Evolutionary conservation across 2,888 invertebrate species (phyloP).

Genomic region (Papilio demoleus): DNA sequence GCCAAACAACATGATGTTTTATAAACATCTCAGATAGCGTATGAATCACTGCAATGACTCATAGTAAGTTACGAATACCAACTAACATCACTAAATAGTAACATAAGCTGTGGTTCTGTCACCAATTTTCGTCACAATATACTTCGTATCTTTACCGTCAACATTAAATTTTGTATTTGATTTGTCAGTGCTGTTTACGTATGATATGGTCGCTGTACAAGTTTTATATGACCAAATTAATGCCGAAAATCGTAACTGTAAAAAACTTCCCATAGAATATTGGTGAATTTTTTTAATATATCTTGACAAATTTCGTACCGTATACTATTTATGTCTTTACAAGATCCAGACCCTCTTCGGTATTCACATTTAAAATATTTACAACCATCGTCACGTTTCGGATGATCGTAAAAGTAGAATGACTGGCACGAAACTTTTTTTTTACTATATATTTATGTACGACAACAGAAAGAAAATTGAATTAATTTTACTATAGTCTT

Average conservation of each 20-base stretch:
- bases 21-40: conserved; percentile 29
- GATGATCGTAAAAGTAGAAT: background rate
- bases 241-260: too few species aligned
- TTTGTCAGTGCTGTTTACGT: too few species aligned
- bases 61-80: conserved; percentile 5
- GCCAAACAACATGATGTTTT: conserved; percentile 22
- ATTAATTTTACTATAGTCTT: background rate
- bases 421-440: background rate
- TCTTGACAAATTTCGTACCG: background rate
- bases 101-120: background rate
- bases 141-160: too few species aligned
- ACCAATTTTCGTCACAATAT: too few species aligned
- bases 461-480: background rate
- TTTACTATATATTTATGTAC: background rate
- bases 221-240: too few species aligned
- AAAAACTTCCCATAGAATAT: too few species aligned
- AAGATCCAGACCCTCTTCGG: background rate
- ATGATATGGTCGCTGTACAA: too few species aligned
- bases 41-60: conserved; percentile 36
- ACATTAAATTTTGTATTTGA: too few species aligned
- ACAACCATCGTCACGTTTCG: background rate
- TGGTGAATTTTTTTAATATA: too few species aligned
- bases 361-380: background rate
- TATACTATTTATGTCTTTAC: background rate
- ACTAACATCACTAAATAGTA: conserved; percentile 9